phyloP scores from a whole-genome alignment of 2,113 vertebrate genomes.

The Amia ocellicauda region DNA sequence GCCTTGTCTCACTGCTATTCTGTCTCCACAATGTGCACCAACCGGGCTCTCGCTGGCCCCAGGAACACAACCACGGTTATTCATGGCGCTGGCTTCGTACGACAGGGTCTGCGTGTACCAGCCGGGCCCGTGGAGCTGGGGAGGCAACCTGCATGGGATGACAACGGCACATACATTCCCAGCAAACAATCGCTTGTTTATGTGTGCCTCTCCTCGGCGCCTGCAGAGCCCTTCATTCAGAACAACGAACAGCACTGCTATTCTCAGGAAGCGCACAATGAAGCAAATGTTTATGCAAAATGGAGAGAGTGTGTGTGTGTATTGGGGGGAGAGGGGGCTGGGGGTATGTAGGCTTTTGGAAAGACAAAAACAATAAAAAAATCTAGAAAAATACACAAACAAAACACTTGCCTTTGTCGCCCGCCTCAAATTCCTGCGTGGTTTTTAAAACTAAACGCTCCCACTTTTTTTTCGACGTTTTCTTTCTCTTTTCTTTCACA shows the following conservation, averaged over 20 bases:
- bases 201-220: constrained; percentile 45
- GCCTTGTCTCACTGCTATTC: constrained; percentile 53
- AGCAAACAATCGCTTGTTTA: constrained; percentile 54
- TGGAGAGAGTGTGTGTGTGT: not conserved
- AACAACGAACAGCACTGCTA: constrained; percentile 47
- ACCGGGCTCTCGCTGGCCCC: constrained; percentile 36
- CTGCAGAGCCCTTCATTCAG: constrained; percentile 49
- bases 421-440: constrained; percentile 42
- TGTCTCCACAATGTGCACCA: constrained; percentile 49
- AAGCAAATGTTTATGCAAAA: constrained; percentile 45
- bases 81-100: constrained; percentile 36
- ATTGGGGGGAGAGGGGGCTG: not conserved
- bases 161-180: constrained; percentile 52
- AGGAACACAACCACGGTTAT: constrained; percentile 51
- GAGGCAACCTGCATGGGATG: constrained; percentile 49
- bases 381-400: no score
- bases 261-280: constrained; percentile 52
- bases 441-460: constrained; percentile 34
- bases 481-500: constrained; percentile 40
- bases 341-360: constrained; percentile 8
- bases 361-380: constrained; percentile 40
- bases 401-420: constrained; percentile 35
- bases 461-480: constrained; percentile 19
- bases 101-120: constrained; percentile 41
- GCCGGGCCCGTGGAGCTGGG: constrained; percentile 51